Conservation (phyloP, 2,113 vertebrate species). For the Caloenas nicobarica region DNA sequence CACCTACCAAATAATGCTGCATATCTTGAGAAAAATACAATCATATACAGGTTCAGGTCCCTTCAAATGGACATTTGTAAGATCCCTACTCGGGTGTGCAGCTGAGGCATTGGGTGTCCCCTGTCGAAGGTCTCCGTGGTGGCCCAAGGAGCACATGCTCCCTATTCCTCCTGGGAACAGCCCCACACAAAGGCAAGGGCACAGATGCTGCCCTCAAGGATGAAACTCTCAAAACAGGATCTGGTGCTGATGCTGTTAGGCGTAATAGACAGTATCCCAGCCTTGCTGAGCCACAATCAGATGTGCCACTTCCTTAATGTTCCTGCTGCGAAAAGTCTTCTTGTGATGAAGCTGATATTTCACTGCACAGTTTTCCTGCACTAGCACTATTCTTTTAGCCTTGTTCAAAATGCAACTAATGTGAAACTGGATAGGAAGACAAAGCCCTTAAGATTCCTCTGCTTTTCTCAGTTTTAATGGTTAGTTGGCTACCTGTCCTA, state of each 20-base stretch:
- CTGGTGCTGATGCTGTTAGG: neutral
- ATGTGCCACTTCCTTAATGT: neutral
- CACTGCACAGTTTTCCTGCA: neutral
- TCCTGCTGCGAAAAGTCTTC: neutral
- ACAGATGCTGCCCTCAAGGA: neutral
- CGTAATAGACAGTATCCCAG: neutral
- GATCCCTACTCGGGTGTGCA: neutral
- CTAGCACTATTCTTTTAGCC: neutral
- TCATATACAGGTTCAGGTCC: neutral
- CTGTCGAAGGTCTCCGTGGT: accelerated
- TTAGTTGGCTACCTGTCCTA: neutral
- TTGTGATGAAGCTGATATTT: neutral
- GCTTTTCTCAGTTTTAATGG: neutral
- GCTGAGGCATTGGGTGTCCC: neutral
- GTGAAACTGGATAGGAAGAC: neutral
- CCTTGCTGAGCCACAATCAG: neutral
- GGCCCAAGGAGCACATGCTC: neutral
- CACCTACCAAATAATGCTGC: neutral
- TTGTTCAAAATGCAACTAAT: neutral
- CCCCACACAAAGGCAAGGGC: neutral
- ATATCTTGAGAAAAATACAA: neutral
- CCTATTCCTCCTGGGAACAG: neutral
- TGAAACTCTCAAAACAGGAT: neutral
- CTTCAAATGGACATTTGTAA: neutral
- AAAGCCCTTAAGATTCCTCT: neutral